A percentile compares a stretch with the other conserved stretches of the same genome.
Evolutionary conservation across 1,140 invertebrate genomes (phyloP).

Genomic region (Zaprionus ghesquierei): DNA sequence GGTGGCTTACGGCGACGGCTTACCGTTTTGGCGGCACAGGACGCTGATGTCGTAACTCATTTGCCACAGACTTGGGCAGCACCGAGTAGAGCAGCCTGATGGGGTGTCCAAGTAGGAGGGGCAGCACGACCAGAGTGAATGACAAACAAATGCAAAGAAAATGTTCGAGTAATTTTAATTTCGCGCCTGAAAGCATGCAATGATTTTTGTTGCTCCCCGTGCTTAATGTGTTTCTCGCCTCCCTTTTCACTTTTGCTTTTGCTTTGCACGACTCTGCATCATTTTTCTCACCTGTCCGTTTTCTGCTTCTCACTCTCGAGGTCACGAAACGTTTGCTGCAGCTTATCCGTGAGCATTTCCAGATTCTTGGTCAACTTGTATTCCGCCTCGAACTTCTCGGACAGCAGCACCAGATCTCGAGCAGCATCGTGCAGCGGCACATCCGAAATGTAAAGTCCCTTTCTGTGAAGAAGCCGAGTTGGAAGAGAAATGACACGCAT

Average conservation of each 20-base stretch:
- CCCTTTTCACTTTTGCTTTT: slow-evolving; percentile 23
- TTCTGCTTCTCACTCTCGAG: slow-evolving; percentile 98
- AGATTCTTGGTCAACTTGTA: slow-evolving; percentile 98
- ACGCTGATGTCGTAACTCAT: slow-evolving; percentile 93
- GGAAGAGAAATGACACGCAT: slow-evolving; percentile 59
- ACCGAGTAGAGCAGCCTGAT: slow-evolving; percentile 95
- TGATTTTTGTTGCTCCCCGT: slow-evolving; percentile 22
- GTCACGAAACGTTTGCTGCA: slow-evolving; percentile 97
- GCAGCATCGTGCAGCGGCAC: slow-evolving; percentile 98
- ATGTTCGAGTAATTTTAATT: slow-evolving; percentile 76
- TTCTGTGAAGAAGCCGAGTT: too few species aligned
- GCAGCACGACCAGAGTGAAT: not conserved
- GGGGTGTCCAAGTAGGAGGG: not conserved
- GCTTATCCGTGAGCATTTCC: slow-evolving; percentile 97
- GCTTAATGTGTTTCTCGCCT: slow-evolving; percentile 54
- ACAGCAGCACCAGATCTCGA: slow-evolving; percentile 97
- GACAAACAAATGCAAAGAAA: slow-evolving; percentile 45
- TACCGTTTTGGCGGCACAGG: slow-evolving; percentile 90
- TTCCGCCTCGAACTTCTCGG: slow-evolving; percentile 98
- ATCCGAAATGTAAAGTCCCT: slow-evolving; percentile 96
- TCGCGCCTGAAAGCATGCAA: slow-evolving; percentile 73
- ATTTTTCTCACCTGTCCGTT: slow-evolving; percentile 92
- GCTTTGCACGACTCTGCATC: slow-evolving; percentile 2
- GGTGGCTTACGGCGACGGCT: slow-evolving; percentile 33
- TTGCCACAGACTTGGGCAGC: slow-evolving; percentile 95